Percentiles rank a stretch among this genome's conserved stretches.
Conservation (phyloP, 2,113 vertebrate genomes). For the Marmota flaviventris region DNA sequence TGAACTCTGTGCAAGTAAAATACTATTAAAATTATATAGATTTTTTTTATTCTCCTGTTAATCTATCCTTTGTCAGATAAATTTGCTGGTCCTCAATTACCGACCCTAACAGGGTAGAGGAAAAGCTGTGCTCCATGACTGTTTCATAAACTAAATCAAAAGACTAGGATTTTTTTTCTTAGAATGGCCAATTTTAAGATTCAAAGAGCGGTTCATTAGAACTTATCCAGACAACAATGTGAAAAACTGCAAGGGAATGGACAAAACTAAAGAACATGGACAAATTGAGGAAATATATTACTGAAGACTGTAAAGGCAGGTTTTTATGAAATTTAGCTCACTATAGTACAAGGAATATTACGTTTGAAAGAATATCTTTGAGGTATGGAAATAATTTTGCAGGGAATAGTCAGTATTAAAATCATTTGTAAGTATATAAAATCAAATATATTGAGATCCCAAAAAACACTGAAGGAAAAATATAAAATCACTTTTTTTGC, state of each 20-base stretch:
- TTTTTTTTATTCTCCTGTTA: too few species aligned
- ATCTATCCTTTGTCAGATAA: neutral
- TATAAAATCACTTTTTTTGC: neutral
- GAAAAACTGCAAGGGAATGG: neutral
- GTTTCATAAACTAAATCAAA: constrained; percentile 3
- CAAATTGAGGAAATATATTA: neutral
- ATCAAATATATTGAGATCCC: neutral
- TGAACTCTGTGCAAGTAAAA: neutral
- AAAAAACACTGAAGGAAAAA: neutral
- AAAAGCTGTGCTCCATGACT: neutral
- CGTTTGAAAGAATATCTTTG: neutral
- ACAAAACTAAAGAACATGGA: neutral
- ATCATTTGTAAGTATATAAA: neutral
- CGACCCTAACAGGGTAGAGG: neutral
- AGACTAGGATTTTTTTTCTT: neutral
- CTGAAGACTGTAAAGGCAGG: neutral
- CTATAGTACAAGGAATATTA: neutral
- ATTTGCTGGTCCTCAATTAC: neutral
- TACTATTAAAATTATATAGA: neutral
- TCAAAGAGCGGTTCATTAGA: neutral
- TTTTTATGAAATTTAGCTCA: neutral
- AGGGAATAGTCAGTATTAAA: neutral
- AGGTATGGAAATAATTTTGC: neutral
- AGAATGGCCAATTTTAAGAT: neutral
- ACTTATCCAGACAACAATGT: neutral